Evolutionary conservation across 2,113 vertebrate genomes (phyloP).

Genomic region (Nibea albiflora): DNA sequence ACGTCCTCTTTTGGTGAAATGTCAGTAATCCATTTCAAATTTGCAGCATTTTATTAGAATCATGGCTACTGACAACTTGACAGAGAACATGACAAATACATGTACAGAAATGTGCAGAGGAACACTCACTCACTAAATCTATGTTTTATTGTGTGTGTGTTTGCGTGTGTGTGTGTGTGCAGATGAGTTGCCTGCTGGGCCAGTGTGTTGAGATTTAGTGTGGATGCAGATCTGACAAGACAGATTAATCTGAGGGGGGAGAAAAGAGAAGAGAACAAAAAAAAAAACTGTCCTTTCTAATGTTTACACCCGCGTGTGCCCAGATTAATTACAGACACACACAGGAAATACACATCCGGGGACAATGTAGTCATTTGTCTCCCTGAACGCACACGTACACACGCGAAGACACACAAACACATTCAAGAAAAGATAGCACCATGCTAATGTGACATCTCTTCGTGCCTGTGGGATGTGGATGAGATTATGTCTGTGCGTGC

Average conservation of each 20-base stretch:
- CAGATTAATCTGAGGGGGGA: conserved; percentile 67
- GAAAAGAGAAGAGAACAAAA: conserved; percentile 21
- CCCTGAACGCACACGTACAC: conserved; percentile 39
- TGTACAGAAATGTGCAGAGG: background rate
- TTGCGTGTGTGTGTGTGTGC: conserved; percentile 1
- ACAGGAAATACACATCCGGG: conserved; percentile 65
- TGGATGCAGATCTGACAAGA: conserved; percentile 71
- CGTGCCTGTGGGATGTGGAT: conserved; percentile 35
- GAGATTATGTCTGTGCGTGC: conserved; percentile 44
- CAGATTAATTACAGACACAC: conserved; percentile 76
- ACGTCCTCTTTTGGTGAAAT: background rate
- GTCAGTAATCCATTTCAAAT: background rate
- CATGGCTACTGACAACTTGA: background rate
- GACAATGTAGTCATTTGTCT: conserved; percentile 74
- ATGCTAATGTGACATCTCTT: conserved; percentile 66
- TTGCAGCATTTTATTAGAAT: background rate
- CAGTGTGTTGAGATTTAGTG: conserved; percentile 58
- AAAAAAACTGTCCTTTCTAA: conserved; percentile 59
- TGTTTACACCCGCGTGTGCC: conserved; percentile 72
- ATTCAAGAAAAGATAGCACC: conserved; percentile 48
- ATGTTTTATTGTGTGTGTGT: conserved; percentile 7
- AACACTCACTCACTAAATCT: background rate
- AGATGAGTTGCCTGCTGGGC: conserved; percentile 43
- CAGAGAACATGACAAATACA: background rate
- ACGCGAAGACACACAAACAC: conserved; percentile 19